Conservation (phyloP, 1,140 invertebrate species). For the Drosophila truncata region DNA sequence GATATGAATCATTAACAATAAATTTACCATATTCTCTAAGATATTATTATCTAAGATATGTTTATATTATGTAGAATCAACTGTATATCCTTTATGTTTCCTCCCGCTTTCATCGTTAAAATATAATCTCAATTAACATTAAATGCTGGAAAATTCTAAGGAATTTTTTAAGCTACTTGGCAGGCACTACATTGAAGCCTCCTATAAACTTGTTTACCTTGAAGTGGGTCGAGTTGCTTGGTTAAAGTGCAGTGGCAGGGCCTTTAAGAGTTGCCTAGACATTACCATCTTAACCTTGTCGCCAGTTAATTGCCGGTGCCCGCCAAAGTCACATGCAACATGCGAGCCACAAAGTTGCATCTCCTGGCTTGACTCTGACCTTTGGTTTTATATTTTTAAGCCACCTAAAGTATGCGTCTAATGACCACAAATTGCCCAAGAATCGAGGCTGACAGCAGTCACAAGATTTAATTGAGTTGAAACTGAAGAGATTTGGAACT, state of each 20-base stretch:
- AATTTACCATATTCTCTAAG: too few relatives aligned
- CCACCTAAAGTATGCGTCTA: slow-evolving; percentile 52
- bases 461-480: slow-evolving; percentile 18
- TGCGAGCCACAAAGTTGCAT: slow-evolving; percentile 53
- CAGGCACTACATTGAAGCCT: background rate
- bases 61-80: too few relatives aligned
- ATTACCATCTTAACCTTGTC: slow-evolving; percentile 77
- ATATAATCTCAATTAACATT: too few relatives aligned
- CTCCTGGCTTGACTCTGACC: slow-evolving; percentile 56
- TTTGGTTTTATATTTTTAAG: slow-evolving; percentile 36
- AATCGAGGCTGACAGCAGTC: slow-evolving; percentile 13
- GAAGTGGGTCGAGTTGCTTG: background rate
- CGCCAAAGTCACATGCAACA: slow-evolving; percentile 68
- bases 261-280: slow-evolving; percentile 26
- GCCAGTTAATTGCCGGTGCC: slow-evolving; percentile 69
- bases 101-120: too few relatives aligned
- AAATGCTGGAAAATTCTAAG: background rate
- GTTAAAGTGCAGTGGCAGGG: slow-evolving; percentile 2
- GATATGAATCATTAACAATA: too few relatives aligned
- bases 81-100: too few relatives aligned
- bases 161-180: background rate
- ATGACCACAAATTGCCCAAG: slow-evolving; percentile 37
- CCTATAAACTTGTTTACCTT: slow-evolving; percentile 13
- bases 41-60: too few relatives aligned
- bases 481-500: slow-evolving; percentile 2